A percentile compares a stretch with the other conserved stretches of the same genome.
Conservation (phyloP, 2,797 vertebrate genomes). For the Garrulus glandarius region DNA sequence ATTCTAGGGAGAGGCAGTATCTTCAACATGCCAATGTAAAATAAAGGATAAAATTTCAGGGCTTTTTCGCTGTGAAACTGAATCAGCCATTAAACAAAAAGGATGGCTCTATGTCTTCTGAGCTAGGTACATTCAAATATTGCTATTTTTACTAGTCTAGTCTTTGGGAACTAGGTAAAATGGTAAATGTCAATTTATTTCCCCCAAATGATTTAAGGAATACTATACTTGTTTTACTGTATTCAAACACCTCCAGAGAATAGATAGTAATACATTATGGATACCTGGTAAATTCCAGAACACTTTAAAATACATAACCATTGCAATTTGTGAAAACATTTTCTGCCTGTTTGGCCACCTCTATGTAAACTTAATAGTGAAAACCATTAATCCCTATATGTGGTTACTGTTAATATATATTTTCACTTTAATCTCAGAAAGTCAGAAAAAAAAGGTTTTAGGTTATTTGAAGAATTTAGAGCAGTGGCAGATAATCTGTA, state of each 20-base stretch:
- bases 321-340: neutral
- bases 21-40: neutral
- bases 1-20: neutral
- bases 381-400: rapidly evolving
- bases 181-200: neutral
- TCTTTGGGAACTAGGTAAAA: neutral
- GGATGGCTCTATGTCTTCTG: neutral
- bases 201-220: neutral
- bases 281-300: neutral
- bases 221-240: neutral
- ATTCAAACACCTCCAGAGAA: neutral
- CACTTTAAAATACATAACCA: neutral
- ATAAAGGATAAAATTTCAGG: neutral
- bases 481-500: neutral
- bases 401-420: neutral
- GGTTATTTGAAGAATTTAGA: rapidly evolving
- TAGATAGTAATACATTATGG: neutral
- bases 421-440: neutral
- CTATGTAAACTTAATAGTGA: neutral
- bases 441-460: neutral
- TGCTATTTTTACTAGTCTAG: neutral
- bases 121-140: neutral
- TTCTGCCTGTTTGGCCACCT: neutral
- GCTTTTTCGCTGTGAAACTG: neutral
- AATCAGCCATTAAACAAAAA: neutral